Conservation (phyloP, 1,140 invertebrate genomes). For the Himalopsyche phryganea region DNA sequence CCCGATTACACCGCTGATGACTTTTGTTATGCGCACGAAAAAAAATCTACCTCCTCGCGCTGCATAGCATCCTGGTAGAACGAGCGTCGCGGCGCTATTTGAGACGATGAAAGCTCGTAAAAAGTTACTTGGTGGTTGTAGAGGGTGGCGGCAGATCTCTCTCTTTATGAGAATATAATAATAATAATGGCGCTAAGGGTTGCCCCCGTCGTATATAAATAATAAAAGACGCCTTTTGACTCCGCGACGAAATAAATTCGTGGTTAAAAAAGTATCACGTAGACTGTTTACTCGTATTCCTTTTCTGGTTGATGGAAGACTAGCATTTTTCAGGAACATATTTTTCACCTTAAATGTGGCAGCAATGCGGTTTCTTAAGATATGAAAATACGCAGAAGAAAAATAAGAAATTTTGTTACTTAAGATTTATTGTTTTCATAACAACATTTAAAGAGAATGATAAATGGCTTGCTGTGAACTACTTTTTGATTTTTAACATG, state of each 20-base stretch:
- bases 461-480: too few relatives aligned
- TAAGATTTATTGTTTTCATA: too few relatives aligned
- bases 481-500: too few relatives aligned
- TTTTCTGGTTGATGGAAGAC: constrained; percentile 18
- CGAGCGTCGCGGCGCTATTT: constrained; percentile 5
- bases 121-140: constrained; percentile 15
- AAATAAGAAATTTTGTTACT: too few relatives aligned
- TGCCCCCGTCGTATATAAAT: constrained; percentile 29
- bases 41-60: constrained; percentile 14
- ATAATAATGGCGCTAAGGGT: constrained; percentile 30
- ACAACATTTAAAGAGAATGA: too few relatives aligned
- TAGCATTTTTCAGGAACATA: constrained; percentile 12
- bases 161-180: constrained; percentile 30
- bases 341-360: neutral
- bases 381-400: neutral
- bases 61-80: constrained; percentile 11
- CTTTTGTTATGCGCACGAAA: constrained; percentile 26
- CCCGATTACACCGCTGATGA: constrained; percentile 29
- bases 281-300: constrained; percentile 14
- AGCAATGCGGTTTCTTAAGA: constrained; percentile 10
- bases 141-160: constrained; percentile 6
- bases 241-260: constrained; percentile 31
- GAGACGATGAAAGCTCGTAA: constrained; percentile 29
- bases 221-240: constrained; percentile 26
- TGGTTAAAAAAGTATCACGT: constrained; percentile 33